Evolutionary conservation across 1,140 invertebrate genomes (phyloP).

Genomic region (Cecropterus lyciades): DNA sequence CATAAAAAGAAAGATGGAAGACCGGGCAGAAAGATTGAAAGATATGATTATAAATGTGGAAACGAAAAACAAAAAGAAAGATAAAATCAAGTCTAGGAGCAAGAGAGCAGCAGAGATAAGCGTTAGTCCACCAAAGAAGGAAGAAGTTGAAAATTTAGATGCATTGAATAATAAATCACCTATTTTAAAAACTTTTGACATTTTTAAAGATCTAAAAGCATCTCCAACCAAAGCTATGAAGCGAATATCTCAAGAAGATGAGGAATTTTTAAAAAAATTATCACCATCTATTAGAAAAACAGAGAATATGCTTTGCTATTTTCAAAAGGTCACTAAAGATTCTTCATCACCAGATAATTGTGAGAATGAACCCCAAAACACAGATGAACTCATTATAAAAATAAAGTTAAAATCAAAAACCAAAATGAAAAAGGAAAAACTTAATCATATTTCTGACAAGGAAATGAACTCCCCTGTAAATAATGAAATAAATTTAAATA

Average conservation of each 20-base stretch:
- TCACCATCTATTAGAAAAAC: slow-evolving; percentile 85
- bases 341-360: slow-evolving; percentile 39
- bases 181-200: slow-evolving; percentile 51
- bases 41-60: slow-evolving; percentile 65
- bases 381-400: slow-evolving; percentile 52
- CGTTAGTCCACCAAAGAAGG: not conserved
- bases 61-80: slow-evolving; percentile 40
- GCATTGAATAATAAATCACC: slow-evolving; percentile 36
- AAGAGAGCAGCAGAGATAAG: slow-evolving; percentile 1
- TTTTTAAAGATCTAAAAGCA: slow-evolving; percentile 51
- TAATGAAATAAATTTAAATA: not conserved
- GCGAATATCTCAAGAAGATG: slow-evolving; percentile 60
- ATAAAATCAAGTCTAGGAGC: not conserved
- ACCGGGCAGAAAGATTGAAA: slow-evolving; percentile 84
- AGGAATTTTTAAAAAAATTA: slow-evolving; percentile 74
- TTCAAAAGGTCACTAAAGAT: slow-evolving; percentile 71
- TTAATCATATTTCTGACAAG: slow-evolving; percentile 32
- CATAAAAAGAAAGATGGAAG: slow-evolving; percentile 84
- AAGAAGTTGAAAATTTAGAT: slow-evolving; percentile 5
- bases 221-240: slow-evolving; percentile 36
- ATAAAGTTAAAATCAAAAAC: slow-evolving; percentile 58
- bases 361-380: slow-evolving; percentile 31
- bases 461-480: not conserved
- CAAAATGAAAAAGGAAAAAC: slow-evolving; percentile 54
- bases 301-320: slow-evolving; percentile 85